Base-by-base conservation (phyloP, 2,113 vertebrate genomes). In the Sebastes schlegelii region DNA sequence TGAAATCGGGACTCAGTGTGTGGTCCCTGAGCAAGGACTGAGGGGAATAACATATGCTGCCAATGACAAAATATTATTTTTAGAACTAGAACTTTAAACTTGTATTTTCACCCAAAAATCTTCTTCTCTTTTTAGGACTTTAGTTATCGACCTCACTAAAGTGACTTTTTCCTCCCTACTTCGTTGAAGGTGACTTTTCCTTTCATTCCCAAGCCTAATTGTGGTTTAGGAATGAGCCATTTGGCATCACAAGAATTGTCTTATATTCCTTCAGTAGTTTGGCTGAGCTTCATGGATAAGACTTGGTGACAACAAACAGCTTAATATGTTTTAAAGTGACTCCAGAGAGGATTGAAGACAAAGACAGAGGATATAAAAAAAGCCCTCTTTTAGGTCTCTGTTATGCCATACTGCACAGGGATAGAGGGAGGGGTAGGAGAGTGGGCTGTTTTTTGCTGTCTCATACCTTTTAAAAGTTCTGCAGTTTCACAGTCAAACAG, bases 251-350 rank as follows among this genome's bases (percentile, higher is more conserved):
- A 83, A 77, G 26, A 79, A 80, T 52, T n/a, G 49, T 71, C 75
- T 75, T 74, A 54, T 66, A 72, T 63, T 57, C 52, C 70, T 8
- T 80, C 63, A 70, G 69, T 62, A 34, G 60, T 83, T 83, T 88
- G 88, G 82, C 88, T 48, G 42, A 82, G 75, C 74, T 81, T 89
- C 75, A 77, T 49, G 60, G 77, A 62, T 60, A 77, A 72, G 19
- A 7, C 54, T 86, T 43, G 19, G 16, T 76, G 79, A 76, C 68
- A 86, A 84, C 80, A 87, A 88, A 89, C 40, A 72, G 66, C 79
- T 80, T 82, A 87, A 74, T 89, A 54, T 82, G 74, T 88, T 91
- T 88, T 76, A 90, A 88, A 90, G 79, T 40, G 74, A 82, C 79
- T 78, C 74, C 89, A 86, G 62, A 87, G 71, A 78, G 72, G 61